phyloP scores from a whole-genome alignment of 1,140 invertebrate species.

The Zaprionus gabonicus region DNA sequence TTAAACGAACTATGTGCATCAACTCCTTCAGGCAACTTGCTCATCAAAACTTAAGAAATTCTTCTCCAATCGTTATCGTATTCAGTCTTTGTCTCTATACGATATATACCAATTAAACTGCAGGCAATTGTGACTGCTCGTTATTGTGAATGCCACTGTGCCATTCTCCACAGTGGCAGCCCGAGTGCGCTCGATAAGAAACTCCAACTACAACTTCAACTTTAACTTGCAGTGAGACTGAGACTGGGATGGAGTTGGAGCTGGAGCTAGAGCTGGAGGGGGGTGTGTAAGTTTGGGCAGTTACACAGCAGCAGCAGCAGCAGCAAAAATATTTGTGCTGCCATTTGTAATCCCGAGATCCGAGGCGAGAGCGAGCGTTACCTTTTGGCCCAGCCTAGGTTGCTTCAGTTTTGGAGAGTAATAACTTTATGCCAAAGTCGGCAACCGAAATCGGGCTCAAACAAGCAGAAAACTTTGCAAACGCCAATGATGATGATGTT shows the following conservation, averaged over 20 bases:
- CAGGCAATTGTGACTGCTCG: neutral
- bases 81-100: too few relatives aligned
- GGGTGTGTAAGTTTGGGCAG: neutral
- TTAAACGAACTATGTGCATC: too few relatives aligned
- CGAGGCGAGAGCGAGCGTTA: slow-evolving; percentile 46
- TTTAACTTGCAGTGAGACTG: too few relatives aligned
- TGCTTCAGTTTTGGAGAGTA: slow-evolving; percentile 35
- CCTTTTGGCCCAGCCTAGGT: slow-evolving; percentile 33
- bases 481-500: slow-evolving; percentile 58
- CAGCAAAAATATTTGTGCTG: slow-evolving; percentile 61
- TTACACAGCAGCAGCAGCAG: slow-evolving; percentile 40
- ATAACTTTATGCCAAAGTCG: slow-evolving; percentile 64
- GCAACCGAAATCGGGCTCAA: slow-evolving; percentile 62
- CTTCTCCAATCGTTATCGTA: too few relatives aligned
- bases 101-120: neutral
- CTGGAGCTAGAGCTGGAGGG: too few relatives aligned
- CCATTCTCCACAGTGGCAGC: neutral
- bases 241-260: neutral
- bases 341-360: slow-evolving; percentile 63
- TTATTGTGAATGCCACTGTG: neutral
- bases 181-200: neutral
- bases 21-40: too few relatives aligned
- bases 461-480: slow-evolving; percentile 73
- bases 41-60: too few relatives aligned
- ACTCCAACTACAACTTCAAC: neutral